Evolutionary conservation across 2,888 invertebrate genomes (phyloP), one percentile per base, ranked within the genome.

Genomic region (Spodoptera exigua): DNA sequence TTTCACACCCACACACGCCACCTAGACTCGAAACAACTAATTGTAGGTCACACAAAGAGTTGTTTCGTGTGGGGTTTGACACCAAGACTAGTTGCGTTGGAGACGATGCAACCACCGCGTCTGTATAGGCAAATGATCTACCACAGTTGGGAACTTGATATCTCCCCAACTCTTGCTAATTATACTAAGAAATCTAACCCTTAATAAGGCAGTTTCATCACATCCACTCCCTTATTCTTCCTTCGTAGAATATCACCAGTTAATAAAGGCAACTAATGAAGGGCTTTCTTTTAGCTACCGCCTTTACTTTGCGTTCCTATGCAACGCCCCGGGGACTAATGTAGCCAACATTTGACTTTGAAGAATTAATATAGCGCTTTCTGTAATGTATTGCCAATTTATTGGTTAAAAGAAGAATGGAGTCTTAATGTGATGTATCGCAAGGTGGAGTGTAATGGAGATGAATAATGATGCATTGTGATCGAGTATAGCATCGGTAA

Each of bases 191-290:
- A 27, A 27, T 27, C 27, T 18, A 2, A 18, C 2, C 3, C 18
- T 9, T 5, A 27, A 27, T 27, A 27, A 4, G 27, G 7, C 7
- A 27, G 7, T 1, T 27, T 27, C 27, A 52, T 68, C 79, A 36
- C 34, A 76, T 80, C 70, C 68, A 70, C 2, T 14, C 13, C 0
- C 3, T 2, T 0, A 17, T 40, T 34, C 1, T 4, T 43, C 9
- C 16, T 57, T 64, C 68, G 40, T 52, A 55, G 74, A 79, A 78
- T 80, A 82, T 82, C 78, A 78, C 81, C 71, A 83, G 80, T 81
- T 86, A 86, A 86, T 86, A 86, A 86, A 81, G 78, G 75, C 74
- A 72, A 79, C 81, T 84, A 85, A 86, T 82, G 83, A 81, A 82
- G 80, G 80, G 82, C 81, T 85, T 86, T 84, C 81, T 83, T 86